These are phyloP conservation scores for Maconellicoccus hirsutus DNA, from an alignment of 1,140 invertebrate species.

Conservation along the genomic window DNA sequence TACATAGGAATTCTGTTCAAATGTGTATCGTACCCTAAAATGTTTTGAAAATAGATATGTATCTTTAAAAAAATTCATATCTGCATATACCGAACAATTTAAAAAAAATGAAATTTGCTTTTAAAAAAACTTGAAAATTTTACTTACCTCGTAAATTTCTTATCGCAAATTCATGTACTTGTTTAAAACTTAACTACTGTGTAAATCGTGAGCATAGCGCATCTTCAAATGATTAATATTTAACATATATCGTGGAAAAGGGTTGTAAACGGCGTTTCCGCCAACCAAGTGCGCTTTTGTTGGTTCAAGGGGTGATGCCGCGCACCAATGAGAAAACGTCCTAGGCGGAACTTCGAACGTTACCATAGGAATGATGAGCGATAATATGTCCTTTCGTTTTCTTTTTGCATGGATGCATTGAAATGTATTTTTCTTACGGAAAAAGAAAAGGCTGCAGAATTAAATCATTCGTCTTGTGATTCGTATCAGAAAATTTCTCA, in stretches of 20 bases:
- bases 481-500: too few relatives aligned
- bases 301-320: not conserved
- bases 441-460: not conserved
- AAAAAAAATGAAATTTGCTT: too few relatives aligned
- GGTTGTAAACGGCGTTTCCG: not conserved
- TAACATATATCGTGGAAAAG: not conserved
- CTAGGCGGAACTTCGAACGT: constrained; percentile 10
- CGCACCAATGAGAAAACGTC: not conserved
- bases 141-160: too few relatives aligned
- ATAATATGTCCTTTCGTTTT: not conserved
- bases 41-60: too few relatives aligned
- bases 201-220: not conserved
- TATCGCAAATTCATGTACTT: too few relatives aligned
- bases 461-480: too few relatives aligned
- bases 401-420: not conserved
- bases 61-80: too few relatives aligned
- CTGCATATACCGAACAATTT: too few relatives aligned
- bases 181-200: too few relatives aligned
- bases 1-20: too few relatives aligned
- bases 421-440: not conserved
- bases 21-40: too few relatives aligned
- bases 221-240: not conserved
- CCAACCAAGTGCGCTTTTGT: not conserved
- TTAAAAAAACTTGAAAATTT: too few relatives aligned
- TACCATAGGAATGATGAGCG: constrained; percentile 11